These are phyloP conservation scores for Philotrypesis tridentata DNA, from an alignment of 1,140 invertebrate genomes.

Conservation along the genomic window DNA sequence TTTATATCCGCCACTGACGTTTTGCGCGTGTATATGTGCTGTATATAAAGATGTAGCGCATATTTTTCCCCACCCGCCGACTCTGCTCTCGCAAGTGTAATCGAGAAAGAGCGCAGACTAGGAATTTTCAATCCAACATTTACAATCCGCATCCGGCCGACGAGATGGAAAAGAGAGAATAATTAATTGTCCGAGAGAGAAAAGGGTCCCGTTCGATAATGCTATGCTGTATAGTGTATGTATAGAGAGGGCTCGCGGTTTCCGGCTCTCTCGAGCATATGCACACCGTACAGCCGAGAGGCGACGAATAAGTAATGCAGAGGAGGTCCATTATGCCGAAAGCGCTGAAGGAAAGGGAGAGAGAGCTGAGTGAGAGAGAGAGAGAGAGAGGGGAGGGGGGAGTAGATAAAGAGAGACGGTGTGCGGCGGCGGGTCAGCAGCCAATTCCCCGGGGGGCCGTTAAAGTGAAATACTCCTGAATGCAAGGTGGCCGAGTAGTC, in stretches of 20 bases:
- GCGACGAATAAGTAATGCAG: conserved; percentile 73
- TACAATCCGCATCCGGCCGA: conserved; percentile 9
- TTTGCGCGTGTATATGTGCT: too few species aligned
- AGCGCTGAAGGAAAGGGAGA: conserved; percentile 69
- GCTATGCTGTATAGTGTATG: too few species aligned
- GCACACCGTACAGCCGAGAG: conserved; percentile 35
- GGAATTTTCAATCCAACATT: conserved; percentile 72
- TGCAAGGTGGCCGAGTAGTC: conserved; percentile 69
- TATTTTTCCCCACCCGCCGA: too few species aligned
- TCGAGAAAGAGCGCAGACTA: conserved; percentile 45
- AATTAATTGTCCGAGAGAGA: conserved; percentile 23
- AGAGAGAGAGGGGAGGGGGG: not conserved
- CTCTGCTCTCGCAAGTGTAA: too few species aligned
- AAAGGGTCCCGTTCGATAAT: not conserved
- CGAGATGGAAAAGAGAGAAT: conserved; percentile 29
- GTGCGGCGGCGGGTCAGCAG: conserved; percentile 66
- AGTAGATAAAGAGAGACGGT: conserved; percentile 34
- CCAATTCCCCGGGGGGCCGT: conserved; percentile 73
- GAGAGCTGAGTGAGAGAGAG: not conserved
- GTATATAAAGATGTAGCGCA: too few species aligned
- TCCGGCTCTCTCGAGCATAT: not conserved
- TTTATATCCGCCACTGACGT: too few species aligned
- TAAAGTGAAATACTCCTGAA: conserved; percentile 75
- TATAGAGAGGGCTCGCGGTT: not conserved
- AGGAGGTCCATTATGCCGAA: conserved; percentile 72